phyloP scores from a whole-genome alignment of 1,140 invertebrate genomes.

The Megalopta genalis region DNA sequence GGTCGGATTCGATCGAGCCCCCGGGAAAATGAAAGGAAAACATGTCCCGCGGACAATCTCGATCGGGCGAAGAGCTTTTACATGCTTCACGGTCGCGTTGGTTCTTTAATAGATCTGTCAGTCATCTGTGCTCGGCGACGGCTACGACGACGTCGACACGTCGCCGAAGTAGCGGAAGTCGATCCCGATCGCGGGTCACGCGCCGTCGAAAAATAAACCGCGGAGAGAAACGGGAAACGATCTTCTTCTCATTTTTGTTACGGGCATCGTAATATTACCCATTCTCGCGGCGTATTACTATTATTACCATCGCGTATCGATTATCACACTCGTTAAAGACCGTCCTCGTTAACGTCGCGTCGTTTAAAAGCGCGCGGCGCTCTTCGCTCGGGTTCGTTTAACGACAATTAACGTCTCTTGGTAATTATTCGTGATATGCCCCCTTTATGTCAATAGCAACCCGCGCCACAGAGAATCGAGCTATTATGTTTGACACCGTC shows the following conservation, averaged over 20 bases:
- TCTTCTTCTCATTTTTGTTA: background rate
- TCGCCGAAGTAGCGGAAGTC: no score
- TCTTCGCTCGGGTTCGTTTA: background rate
- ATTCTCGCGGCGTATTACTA: constrained; percentile 17
- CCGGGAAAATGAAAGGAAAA: background rate
- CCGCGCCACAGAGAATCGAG: constrained; percentile 1
- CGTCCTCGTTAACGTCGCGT: constrained; percentile 9
- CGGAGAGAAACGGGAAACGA: background rate
- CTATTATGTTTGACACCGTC: constrained; percentile 23
- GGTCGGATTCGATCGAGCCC: constrained; percentile 38
- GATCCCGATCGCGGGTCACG: no score
- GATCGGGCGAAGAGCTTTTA: background rate
- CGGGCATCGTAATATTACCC: background rate
- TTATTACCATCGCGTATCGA: constrained; percentile 45
- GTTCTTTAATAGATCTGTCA: background rate
- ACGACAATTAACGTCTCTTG: background rate
- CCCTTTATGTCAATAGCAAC: constrained; percentile 1
- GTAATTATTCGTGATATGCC: constrained; percentile 11
- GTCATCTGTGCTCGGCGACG: background rate
- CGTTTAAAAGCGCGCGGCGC: background rate
- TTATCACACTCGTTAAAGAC: constrained; percentile 32
- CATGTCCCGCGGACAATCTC: background rate
- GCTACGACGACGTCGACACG: no score
- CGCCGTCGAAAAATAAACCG: background rate
- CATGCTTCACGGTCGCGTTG: background rate